These are phyloP conservation scores for Phaetusa simplex DNA, from an alignment of 2,113 vertebrate species.

Conservation along the genomic window DNA sequence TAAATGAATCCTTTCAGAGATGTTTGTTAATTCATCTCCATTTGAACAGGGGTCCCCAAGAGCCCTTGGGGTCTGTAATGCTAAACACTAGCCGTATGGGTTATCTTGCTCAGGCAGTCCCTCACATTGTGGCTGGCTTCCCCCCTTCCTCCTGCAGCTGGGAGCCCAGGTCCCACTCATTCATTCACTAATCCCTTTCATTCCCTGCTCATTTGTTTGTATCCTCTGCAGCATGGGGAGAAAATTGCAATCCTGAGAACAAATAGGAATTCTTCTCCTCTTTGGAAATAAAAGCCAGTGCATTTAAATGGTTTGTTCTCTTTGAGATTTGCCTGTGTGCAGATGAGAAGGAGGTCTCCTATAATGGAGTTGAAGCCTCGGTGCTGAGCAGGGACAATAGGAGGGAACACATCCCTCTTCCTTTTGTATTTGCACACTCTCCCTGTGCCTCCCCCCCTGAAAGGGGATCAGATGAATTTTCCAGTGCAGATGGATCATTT, in stretches of 20 bases:
- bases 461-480: not conserved
- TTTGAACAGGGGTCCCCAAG: not conserved
- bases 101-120: not conserved
- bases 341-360: constrained; percentile 4
- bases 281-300: not conserved
- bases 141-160: constrained; percentile 25
- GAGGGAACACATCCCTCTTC: not conserved
- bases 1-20: not conserved
- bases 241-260: not conserved
- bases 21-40: not conserved
- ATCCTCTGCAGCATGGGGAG: not conserved
- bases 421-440: not conserved
- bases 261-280: constrained; percentile 1
- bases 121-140: not conserved
- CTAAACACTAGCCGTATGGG: not conserved
- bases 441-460: not conserved
- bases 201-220: not conserved
- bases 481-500: not conserved
- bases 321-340: not conserved
- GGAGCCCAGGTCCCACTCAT: constrained; percentile 1
- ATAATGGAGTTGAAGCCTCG: not conserved
- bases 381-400: constrained; percentile 3
- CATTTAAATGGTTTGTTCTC: not conserved
- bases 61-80: not conserved
- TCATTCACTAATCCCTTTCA: constrained; percentile 46